Evolutionary conservation across 2,113 vertebrate genomes (phyloP), one percentile per base, ranked within the genome.

Genomic region (Spea bombifrons): DNA sequence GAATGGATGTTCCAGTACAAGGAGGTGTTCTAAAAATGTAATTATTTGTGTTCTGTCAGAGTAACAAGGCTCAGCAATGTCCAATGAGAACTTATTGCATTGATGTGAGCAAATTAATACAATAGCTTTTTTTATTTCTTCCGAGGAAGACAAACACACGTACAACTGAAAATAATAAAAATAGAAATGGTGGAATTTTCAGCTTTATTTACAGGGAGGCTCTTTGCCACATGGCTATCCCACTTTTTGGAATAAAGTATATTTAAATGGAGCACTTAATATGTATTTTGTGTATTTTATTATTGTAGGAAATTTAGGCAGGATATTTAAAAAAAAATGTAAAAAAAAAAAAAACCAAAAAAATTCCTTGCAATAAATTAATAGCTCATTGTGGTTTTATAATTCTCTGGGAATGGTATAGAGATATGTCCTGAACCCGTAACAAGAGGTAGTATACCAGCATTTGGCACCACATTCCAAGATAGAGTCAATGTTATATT

Each of bases 391-490:
- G 94, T 88, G 70, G 87, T 93, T 90, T 99, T 97, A 49, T 99
- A 99, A 30, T 89, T 82, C 12, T 98, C 96, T 76, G 97, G 97
- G 84, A 99, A 99, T 46, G 95, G 94, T 67, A 98, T 88, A 83
- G 96, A 98, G 78, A 94, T 84, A 4, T 95, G 94, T 86, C 97
- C 97, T 17, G 93, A 94, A 87, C 97, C 97, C 78, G 91, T 94
- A 80, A 99, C 95, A 74, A 99, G 92, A 84, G 97, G 96, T 83
- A 99, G 92, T 85, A 99, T 96, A 83, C 97, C 96, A 67, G 97
- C 97, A 52, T 99, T 99, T 82, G 97, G 97, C 85, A 99, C 94
- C 7, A 99, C 96, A 5, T 99, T 99, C 97, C 97, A 99, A 4
- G 97, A 98, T n/a, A 99, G 91, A 3, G 95, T 94, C 82, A 99